phyloP scores from a whole-genome alignment of 2,113 vertebrate species.

The Tupaia tana region DNA sequence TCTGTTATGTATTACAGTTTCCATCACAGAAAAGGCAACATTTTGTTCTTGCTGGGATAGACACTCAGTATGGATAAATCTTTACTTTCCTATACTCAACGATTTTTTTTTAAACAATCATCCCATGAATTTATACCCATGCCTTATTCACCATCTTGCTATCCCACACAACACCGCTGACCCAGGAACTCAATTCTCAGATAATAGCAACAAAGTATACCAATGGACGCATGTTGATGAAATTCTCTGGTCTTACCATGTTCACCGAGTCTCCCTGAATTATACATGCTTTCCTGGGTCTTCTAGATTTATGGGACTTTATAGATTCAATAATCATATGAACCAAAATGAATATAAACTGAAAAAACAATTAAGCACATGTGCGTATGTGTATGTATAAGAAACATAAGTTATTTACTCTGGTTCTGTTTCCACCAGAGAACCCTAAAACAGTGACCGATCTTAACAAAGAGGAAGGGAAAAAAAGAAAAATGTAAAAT shows the following conservation, averaged over 20 bases:
- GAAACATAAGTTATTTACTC: too few species aligned
- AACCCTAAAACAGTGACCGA: neutral
- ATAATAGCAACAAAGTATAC: neutral
- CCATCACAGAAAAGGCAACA: too few species aligned
- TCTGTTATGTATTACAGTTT: neutral
- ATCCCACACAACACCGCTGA: neutral
- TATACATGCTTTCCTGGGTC: too few species aligned
- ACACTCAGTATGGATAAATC: neutral
- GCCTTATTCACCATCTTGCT: neutral
- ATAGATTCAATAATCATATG: neutral
- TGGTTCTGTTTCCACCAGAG: neutral
- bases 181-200: neutral
- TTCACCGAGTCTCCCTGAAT: neutral
- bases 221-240: too few species aligned
- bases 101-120: neutral
- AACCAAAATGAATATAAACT: neutral
- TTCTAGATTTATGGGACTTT: neutral
- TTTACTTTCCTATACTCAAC: neutral
- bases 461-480: neutral
- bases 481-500: neutral
- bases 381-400: neutral
- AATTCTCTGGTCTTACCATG: neutral
- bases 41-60: neutral
- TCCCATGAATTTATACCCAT: neutral
- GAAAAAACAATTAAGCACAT: neutral